Evolutionary conservation across 2,888 invertebrate species (phyloP).

Genomic region (Eumacrocentrus americanus): DNA sequence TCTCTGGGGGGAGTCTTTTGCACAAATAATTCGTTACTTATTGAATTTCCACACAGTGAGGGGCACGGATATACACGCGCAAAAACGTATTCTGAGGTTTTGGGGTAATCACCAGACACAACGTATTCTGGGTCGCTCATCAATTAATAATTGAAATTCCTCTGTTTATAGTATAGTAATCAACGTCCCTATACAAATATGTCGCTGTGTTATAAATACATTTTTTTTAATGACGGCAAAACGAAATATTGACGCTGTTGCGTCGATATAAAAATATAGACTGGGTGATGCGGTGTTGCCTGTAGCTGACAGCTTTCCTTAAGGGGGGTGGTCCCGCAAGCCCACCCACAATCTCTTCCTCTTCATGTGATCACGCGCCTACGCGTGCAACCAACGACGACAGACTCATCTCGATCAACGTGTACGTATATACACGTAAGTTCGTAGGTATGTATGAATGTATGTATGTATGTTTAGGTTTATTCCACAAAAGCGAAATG

Average conservation of each 20-base stretch:
- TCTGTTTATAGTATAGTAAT: no score
- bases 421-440: conserved; percentile 19
- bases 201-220: no score
- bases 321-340: conserved; percentile 39
- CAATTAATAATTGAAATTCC: no score
- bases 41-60: conserved; percentile 44
- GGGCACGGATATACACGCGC: no score
- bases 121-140: no score
- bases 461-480: neutral
- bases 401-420: conserved; percentile 16
- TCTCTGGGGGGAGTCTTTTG: conserved; percentile 46
- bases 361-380: conserved; percentile 31
- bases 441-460: conserved; percentile 1
- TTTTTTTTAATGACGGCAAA: no score
- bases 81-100: no score
- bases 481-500: neutral
- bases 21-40: conserved; percentile 51
- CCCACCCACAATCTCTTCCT: conserved; percentile 29
- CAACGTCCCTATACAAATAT: no score
- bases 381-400: conserved; percentile 21
- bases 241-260: conserved; percentile 39
- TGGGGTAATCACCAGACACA: no score
- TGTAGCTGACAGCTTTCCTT: conserved; percentile 52
- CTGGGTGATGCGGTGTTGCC: conserved; percentile 40
- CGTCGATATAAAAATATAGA: conserved; percentile 54